Percentiles rank a stretch among this genome's conserved stretches.
phyloP scores from a whole-genome alignment of 1,140 invertebrate species.

The Halictus rubicundus region DNA sequence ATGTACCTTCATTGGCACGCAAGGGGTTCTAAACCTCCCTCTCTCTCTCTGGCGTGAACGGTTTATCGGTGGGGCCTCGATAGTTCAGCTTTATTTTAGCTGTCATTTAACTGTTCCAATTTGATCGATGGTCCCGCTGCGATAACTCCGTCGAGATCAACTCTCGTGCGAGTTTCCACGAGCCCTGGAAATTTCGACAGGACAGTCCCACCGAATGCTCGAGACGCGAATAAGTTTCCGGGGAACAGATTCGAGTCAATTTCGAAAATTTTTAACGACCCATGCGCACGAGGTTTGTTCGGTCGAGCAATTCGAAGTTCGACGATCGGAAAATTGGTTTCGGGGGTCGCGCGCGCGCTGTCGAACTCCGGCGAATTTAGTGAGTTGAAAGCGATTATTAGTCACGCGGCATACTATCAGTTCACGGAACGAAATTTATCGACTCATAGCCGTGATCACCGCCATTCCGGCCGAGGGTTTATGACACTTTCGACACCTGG shows the following conservation, averaged over 20 bases:
- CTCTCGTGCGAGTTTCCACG: too few species aligned
- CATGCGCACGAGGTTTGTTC: too few species aligned
- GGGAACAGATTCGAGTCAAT: too few species aligned
- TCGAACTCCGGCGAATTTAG: slow-evolving; percentile 43
- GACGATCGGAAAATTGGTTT: slow-evolving; percentile 31
- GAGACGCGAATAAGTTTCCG: too few species aligned
- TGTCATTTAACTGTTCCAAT: background rate
- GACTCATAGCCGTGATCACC: slow-evolving; percentile 39
- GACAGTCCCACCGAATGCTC: too few species aligned
- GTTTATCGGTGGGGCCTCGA: background rate
- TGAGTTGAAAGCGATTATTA: slow-evolving; percentile 42
- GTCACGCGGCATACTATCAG: slow-evolving; percentile 24
- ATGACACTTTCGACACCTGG: slow-evolving; percentile 64
- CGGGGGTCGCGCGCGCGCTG: background rate
- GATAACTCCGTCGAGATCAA: too few species aligned
- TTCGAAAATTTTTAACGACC: too few species aligned
- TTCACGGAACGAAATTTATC: slow-evolving; percentile 49
- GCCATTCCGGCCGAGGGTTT: slow-evolving; percentile 38
- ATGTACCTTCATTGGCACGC: background rate
- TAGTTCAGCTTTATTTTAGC: background rate
- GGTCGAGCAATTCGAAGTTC: background rate
- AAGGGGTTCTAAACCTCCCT: background rate
- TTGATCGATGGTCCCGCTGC: background rate
- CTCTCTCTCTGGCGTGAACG: background rate
- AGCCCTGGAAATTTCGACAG: too few species aligned